These are phyloP conservation scores for Drosophila kanekoi DNA, from an alignment of 2,888 invertebrate species.

Conservation along the genomic window DNA sequence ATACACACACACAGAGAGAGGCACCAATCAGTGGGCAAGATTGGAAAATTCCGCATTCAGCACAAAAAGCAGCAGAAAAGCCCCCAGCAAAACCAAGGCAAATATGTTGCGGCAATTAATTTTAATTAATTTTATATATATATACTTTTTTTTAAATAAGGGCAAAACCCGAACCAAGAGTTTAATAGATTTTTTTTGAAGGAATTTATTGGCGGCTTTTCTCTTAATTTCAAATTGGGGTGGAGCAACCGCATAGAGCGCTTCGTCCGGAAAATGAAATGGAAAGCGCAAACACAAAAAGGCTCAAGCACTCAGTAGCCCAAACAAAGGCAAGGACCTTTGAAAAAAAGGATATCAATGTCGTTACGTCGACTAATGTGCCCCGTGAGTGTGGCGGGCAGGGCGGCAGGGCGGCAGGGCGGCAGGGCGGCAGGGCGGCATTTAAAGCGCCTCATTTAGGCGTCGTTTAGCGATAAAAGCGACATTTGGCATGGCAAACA, in stretches of 20 bases:
- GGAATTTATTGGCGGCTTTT: constrained; percentile 59
- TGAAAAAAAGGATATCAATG: constrained; percentile 66
- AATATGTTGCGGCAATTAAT: constrained; percentile 74
- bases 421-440: constrained; percentile 4
- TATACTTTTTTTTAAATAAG: not conserved
- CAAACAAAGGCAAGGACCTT: constrained; percentile 41
- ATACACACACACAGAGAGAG: not conserved
- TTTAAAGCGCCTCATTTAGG: constrained; percentile 71
- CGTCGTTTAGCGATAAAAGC: constrained; percentile 77
- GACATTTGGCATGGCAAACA: constrained; percentile 52
- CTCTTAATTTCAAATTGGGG: constrained; percentile 52
- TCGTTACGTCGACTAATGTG: constrained; percentile 71
- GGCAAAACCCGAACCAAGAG: constrained; percentile 20
- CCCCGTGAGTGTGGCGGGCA: constrained; percentile 24
- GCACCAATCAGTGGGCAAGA: constrained; percentile 43
- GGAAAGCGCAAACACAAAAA: constrained; percentile 45
- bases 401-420: constrained; percentile 6
- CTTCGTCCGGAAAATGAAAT: constrained; percentile 56
- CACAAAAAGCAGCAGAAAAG: constrained; percentile 18
- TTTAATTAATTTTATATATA: constrained; percentile 74
- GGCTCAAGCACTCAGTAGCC: constrained; percentile 16
- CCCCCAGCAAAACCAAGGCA: constrained; percentile 41
- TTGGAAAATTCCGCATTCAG: constrained; percentile 39
- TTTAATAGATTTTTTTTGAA: constrained; percentile 54
- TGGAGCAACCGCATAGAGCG: constrained; percentile 56